A percentile compares a stretch with the other conserved stretches of the same genome.
These are phyloP conservation scores for Oryzias javanicus DNA, from an alignment of 2,113 vertebrate genomes.

Conservation along the genomic window DNA sequence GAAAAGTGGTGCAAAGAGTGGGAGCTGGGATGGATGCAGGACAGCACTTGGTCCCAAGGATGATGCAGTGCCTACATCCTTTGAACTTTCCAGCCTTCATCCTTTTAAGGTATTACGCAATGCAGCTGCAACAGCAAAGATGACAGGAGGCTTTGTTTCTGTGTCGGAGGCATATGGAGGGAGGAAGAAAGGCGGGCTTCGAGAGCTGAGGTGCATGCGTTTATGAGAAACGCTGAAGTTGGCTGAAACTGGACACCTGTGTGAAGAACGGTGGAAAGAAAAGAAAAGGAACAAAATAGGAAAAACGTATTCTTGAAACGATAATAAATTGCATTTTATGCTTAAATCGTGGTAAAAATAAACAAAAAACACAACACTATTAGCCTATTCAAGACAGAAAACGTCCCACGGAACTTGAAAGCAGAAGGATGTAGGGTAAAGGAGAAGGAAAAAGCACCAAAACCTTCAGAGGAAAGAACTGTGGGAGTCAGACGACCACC, in stretches of 20 bases:
- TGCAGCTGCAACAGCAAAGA: conserved; percentile 13
- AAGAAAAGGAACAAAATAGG: not conserved
- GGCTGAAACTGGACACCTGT: conserved; percentile 46
- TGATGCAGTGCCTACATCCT: conserved; percentile 21
- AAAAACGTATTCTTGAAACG: not conserved
- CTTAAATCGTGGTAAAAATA: no score
- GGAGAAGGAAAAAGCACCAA: conserved; percentile 6
- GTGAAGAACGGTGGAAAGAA: conserved; percentile 15
- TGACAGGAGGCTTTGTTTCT: conserved; percentile 44
- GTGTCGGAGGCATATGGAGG: conserved; percentile 17
- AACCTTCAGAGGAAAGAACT: conserved; percentile 19
- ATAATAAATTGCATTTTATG: no score
- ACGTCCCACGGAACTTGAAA: conserved; percentile 25
- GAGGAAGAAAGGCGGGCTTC: not conserved
- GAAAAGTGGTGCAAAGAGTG: not conserved
- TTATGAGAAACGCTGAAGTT: conserved; percentile 23
- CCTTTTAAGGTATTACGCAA: conserved; percentile 65
- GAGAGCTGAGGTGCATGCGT: conserved; percentile 3
- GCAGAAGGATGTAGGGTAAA: conserved; percentile 6
- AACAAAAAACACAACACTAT: no score
- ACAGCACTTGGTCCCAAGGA: conserved; percentile 8
- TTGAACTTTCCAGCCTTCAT: conserved; percentile 34
- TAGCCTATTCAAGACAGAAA: not conserved
- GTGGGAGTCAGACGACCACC: conserved; percentile 46
- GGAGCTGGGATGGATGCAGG: not conserved